Conservation (phyloP, 1,140 invertebrate genomes). For the Pogonomyrmex californicus region DNA sequence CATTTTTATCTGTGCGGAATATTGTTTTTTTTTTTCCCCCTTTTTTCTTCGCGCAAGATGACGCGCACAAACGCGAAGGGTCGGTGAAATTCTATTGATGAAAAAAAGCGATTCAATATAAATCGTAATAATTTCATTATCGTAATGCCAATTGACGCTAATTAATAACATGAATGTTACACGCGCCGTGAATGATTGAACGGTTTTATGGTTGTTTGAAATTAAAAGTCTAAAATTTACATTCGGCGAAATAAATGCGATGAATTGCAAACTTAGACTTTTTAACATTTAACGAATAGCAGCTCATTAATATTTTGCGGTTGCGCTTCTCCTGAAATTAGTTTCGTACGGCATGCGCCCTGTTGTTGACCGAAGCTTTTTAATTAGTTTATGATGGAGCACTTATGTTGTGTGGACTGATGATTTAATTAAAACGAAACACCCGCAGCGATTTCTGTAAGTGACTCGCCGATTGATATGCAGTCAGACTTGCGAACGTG, state of each 20-base stretch:
- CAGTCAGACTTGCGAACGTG: constrained; percentile 29
- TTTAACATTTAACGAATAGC: constrained; percentile 3
- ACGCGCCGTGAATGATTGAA: constrained; percentile 21
- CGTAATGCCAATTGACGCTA: constrained; percentile 32
- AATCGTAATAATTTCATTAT: constrained; percentile 37
- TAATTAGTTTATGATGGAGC: constrained; percentile 51
- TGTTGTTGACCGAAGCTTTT: constrained; percentile 47
- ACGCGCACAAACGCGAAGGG: background rate
- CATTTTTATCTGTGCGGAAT: constrained; percentile 24
- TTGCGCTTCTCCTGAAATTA: constrained; percentile 21
- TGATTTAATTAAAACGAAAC: constrained; percentile 61
- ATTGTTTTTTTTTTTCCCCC: background rate
- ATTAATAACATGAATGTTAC: constrained; percentile 50
- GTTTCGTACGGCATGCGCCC: background rate
- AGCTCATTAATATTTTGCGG: constrained; percentile 31
- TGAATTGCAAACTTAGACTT: constrained; percentile 15
- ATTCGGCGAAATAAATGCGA: constrained; percentile 29
- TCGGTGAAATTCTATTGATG: constrained; percentile 12
- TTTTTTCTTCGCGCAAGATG: constrained; percentile 5
- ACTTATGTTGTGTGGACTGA: constrained; percentile 10
- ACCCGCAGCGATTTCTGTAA: constrained; percentile 46
- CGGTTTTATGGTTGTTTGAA: constrained; percentile 17
- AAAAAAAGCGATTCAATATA: background rate
- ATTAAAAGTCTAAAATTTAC: constrained; percentile 40
- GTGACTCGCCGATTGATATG: constrained; percentile 38